These are phyloP conservation scores for Anthoscopus minutus DNA, from an alignment of 2,113 vertebrate genomes.

Conservation along the genomic window DNA sequence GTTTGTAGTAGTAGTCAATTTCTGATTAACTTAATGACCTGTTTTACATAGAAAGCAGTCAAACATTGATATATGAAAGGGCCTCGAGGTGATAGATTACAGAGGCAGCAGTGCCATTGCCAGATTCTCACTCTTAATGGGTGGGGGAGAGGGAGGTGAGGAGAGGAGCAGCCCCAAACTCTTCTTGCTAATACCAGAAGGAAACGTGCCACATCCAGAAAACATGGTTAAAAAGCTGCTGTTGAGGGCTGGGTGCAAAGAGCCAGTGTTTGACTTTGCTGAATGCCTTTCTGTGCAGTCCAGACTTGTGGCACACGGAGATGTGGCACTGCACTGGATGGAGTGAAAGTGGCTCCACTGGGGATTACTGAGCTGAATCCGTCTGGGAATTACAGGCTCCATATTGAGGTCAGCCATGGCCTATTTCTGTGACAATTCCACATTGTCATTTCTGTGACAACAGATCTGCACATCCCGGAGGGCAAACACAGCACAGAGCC, in stretches of 20 bases:
- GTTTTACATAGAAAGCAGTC: conserved; percentile 67
- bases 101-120: background rate
- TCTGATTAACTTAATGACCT: conserved; percentile 72
- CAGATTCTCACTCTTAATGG: background rate
- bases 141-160: background rate
- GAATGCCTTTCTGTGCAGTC: background rate
- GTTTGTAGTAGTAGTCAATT: conserved; percentile 69
- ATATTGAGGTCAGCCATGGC: background rate
- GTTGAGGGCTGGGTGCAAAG: background rate
- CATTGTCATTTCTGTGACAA: conserved; percentile 1
- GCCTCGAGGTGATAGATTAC: background rate
- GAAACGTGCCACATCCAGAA: background rate
- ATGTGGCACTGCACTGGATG: background rate
- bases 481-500: background rate
- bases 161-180: background rate
- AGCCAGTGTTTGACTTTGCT: background rate
- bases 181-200: background rate
- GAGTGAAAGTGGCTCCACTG: background rate
- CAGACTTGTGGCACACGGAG: background rate
- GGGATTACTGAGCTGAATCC: background rate
- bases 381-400: background rate
- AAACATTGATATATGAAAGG: conserved; percentile 65
- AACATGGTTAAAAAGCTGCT: background rate
- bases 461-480: background rate
- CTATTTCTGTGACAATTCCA: background rate